A percentile compares a stretch with the other conserved stretches of the same genome.
Evolutionary conservation across 2,113 vertebrate species (phyloP).

Genomic region (Orientallactaga bullata): DNA sequence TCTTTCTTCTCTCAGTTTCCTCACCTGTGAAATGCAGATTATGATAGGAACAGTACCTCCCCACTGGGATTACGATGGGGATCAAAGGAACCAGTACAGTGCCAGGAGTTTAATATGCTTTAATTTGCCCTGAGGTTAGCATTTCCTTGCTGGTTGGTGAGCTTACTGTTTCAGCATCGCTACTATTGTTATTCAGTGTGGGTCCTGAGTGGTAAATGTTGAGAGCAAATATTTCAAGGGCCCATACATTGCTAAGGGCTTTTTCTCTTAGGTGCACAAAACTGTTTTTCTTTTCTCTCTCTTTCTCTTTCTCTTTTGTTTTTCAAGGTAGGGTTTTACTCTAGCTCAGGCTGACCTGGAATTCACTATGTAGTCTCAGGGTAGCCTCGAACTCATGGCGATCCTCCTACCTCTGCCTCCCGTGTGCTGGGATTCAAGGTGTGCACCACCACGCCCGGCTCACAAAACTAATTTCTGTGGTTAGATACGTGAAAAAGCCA

Average conservation of each 20-base stretch:
- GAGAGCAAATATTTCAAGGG: background rate
- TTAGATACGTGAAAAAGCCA: constrained; percentile 1
- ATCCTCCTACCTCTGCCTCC: too few species aligned
- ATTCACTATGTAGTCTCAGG: too few species aligned
- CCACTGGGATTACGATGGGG: background rate
- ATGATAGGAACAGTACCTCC: background rate
- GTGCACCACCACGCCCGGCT: too few species aligned
- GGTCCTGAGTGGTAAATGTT: constrained; percentile 32
- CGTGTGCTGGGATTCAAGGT: too few species aligned
- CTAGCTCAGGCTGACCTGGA: too few species aligned
- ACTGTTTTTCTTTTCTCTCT: background rate
- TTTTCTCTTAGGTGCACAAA: too few species aligned
- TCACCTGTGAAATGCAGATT: background rate
- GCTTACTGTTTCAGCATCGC: background rate
- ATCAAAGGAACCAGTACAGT: background rate
- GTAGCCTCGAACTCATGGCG: too few species aligned
- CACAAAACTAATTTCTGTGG: constrained; percentile 3
- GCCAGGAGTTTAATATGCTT: background rate
- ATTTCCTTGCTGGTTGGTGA: constrained; percentile 24
- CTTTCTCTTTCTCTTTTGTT: background rate
- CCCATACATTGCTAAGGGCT: background rate
- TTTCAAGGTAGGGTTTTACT: too few species aligned
- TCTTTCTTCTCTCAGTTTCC: background rate
- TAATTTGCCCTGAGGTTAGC: background rate
- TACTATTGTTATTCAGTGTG: constrained; percentile 48